phyloP scores from a whole-genome alignment of 2,797 vertebrate genomes.

The Tokudaia tokunoshimensis region DNA sequence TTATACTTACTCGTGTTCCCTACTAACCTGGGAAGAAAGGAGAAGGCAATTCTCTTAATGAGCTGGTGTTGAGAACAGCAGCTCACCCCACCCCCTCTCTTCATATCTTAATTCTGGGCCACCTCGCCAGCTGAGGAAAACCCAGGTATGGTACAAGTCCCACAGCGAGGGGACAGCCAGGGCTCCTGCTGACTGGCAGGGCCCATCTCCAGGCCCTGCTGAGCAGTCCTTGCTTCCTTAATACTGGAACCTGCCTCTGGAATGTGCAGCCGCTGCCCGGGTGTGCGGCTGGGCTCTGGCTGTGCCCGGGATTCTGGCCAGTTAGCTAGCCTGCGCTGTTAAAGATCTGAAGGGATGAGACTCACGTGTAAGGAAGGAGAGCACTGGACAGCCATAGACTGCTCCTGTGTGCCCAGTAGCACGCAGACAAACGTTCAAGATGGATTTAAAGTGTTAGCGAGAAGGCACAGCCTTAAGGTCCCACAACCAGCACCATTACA shows the following conservation, averaged over 20 bases:
- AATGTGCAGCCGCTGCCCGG: neutral
- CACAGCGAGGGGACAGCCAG: accelerated
- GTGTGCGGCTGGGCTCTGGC: neutral
- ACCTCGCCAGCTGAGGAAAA: neutral
- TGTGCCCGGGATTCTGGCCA: neutral
- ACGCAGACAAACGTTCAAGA: neutral
- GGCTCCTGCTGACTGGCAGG: neutral
- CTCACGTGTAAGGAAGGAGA: neutral
- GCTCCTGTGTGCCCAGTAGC: neutral
- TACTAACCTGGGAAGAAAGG: neutral
- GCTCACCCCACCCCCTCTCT: neutral
- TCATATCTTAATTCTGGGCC: neutral
- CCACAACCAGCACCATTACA: accelerated
- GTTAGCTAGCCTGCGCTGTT: neutral
- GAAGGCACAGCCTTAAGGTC: neutral
- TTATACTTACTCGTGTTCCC: neutral
- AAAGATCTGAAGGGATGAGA: neutral
- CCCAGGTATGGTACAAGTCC: neutral
- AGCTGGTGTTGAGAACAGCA: neutral
- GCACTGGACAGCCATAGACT: neutral
- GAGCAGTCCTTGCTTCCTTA: neutral
- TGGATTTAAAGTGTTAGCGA: accelerated
- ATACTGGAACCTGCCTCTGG: neutral
- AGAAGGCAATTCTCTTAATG: neutral
- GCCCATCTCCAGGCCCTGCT: neutral